phyloP scores from a whole-genome alignment of 2,888 invertebrate genomes.

The Frankliniella fusca region DNA sequence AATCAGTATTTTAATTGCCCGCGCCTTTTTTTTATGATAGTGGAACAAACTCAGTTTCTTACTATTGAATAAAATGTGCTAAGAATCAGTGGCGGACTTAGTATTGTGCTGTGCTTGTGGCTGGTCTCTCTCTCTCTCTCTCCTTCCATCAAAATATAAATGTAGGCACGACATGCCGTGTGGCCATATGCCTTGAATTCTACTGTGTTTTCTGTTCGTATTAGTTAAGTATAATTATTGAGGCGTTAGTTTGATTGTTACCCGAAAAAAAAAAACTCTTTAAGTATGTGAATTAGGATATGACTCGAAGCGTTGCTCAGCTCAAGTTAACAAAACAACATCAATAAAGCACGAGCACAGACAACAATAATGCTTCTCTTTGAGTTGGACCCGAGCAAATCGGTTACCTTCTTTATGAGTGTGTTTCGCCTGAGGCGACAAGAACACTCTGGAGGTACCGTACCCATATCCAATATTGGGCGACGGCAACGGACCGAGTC shows the following conservation, averaged over 20 bases:
- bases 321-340: too few relatives aligned
- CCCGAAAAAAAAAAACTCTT: too few relatives aligned
- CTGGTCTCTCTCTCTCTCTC: slow-evolving; percentile 5
- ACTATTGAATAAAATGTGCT: too few relatives aligned
- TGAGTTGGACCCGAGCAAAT: slow-evolving; percentile 13
- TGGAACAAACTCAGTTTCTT: too few relatives aligned
- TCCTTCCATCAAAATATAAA: not conserved
- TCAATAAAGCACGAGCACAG: not conserved
- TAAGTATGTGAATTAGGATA: too few relatives aligned
- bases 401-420: slow-evolving; percentile 11
- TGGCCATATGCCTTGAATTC: too few relatives aligned
- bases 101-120: too few relatives aligned
- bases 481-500: not conserved
- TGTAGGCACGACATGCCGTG: too few relatives aligned
- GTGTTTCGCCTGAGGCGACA: not conserved
- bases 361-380: not conserved
- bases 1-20: not conserved
- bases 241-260: slow-evolving; percentile 23
- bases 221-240: not conserved
- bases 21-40: not conserved
- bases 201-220: not conserved
- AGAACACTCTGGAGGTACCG: slow-evolving; percentile 1
- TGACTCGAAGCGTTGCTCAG: too few relatives aligned
- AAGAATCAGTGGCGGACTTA: too few relatives aligned
- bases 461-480: slow-evolving; percentile 18